Conservation (phyloP, 2,113 vertebrate species). For the Mirza zaza region DNA sequence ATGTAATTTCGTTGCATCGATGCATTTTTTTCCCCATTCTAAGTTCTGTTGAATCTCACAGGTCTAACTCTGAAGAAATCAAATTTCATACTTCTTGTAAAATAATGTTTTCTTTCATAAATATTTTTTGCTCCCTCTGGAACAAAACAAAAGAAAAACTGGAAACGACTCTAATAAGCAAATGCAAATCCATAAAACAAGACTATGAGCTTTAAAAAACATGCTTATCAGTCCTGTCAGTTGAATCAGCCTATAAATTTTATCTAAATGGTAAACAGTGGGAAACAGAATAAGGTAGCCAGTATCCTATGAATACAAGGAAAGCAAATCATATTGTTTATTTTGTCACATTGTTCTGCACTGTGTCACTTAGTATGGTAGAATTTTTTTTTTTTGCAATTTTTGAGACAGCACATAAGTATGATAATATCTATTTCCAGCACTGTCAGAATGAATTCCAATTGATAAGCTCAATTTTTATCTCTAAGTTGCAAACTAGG, state of each 20-base stretch:
- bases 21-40: neutral
- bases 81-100: slow-evolving; percentile 31
- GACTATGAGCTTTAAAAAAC: neutral
- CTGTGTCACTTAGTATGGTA: neutral
- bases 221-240: neutral
- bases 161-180: neutral
- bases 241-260: slow-evolving; percentile 43
- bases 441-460: neutral
- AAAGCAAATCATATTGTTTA: slow-evolving; percentile 22
- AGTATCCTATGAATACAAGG: neutral
- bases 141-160: neutral
- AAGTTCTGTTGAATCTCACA: neutral
- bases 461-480: neutral
- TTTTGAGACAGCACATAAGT: neutral
- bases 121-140: neutral
- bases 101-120: slow-evolving; percentile 32
- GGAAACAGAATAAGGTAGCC: slow-evolving; percentile 1
- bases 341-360: slow-evolving; percentile 51
- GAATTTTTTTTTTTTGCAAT: neutral
- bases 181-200: slow-evolving; percentile 40
- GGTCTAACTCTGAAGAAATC: neutral
- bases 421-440: neutral
- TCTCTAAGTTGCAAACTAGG: neutral
- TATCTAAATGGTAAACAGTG: slow-evolving; percentile 53
- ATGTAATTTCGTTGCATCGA: neutral